A percentile compares a stretch with the other conserved stretches of the same genome.
Evolutionary conservation across 2,888 invertebrate genomes (phyloP).

Genomic region (Schizotus pectinicornis): DNA sequence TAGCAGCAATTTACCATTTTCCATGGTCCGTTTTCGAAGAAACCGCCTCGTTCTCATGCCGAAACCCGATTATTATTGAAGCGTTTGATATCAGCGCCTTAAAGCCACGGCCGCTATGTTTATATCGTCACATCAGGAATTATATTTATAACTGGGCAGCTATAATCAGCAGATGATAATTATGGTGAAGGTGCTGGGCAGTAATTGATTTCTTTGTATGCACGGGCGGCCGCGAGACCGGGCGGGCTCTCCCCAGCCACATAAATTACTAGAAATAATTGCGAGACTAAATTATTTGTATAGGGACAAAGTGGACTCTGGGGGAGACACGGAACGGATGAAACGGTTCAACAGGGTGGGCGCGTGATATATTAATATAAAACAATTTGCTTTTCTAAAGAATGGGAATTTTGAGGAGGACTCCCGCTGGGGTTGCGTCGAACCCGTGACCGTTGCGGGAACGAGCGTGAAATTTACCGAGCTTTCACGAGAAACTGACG

Average conservation of each 20-base stretch:
- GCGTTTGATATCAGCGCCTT: no score
- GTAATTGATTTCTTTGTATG: conserved; percentile 33
- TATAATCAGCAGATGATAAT: conserved; percentile 29
- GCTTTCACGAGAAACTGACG: no score
- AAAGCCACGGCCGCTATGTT: no score
- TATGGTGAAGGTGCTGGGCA: conserved; percentile 28
- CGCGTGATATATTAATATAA: conserved; percentile 36
- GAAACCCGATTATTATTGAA: no score
- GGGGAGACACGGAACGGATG: no score
- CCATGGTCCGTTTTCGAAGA: no score
- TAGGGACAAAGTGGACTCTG: no score
- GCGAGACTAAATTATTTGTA: conserved; percentile 23
- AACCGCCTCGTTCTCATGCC: no score
- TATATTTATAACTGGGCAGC: conserved; percentile 23
- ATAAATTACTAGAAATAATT: conserved; percentile 40
- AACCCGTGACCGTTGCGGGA: background rate
- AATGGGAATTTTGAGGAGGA: conserved; percentile 27
- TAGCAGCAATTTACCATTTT: no score
- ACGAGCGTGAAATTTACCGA: no score
- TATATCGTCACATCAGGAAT: background rate
- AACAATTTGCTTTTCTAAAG: conserved; percentile 33
- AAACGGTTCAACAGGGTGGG: background rate
- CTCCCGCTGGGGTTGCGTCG: conserved; percentile 12
- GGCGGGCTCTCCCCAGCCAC: conserved; percentile 26
- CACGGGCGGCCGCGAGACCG: conserved; percentile 32